phyloP scores from a whole-genome alignment of 2,888 invertebrate species.

The Zele albiditarsus region DNA sequence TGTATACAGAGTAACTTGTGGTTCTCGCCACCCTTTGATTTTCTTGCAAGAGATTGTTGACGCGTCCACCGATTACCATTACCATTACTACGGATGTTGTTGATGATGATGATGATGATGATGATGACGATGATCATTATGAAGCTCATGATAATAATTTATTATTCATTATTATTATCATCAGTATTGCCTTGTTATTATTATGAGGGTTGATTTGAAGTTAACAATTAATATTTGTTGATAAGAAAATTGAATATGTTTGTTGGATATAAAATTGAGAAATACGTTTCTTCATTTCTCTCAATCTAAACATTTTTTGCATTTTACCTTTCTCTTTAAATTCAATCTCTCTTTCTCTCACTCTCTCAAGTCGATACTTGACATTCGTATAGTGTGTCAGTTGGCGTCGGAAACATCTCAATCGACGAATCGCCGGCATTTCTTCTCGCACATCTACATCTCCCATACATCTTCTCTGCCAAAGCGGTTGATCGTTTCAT shows the following conservation, averaged over 20 bases:
- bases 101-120: conserved; percentile 25
- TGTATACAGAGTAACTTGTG: conserved; percentile 1
- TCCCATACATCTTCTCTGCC: conserved; percentile 29
- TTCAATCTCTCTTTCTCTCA: neutral
- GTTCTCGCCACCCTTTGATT: conserved; percentile 9
- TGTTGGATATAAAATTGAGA: no score
- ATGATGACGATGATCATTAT: neutral
- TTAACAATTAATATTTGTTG: neutral
- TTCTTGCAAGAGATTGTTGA: neutral
- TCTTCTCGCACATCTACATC: conserved; percentile 34
- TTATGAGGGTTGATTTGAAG: neutral
- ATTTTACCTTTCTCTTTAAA: neutral
- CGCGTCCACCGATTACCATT: conserved; percentile 14
- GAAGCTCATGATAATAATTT: conserved; percentile 7
- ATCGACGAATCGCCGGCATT: conserved; percentile 30
- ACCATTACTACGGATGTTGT: conserved; percentile 22
- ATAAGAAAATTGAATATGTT: neutral
- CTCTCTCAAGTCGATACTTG: conserved; percentile 17
- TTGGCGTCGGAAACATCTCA: conserved; percentile 22
- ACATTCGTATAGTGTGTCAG: conserved; percentile 6
- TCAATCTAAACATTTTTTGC: neutral
- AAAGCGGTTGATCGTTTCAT: conserved; percentile 20
- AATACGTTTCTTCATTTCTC: no score
- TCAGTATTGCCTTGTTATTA: neutral
- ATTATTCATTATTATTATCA: conserved; percentile 14